phyloP scores from a whole-genome alignment of 92 coral and sea anemone genomes.

The Muricea muricata region DNA sequence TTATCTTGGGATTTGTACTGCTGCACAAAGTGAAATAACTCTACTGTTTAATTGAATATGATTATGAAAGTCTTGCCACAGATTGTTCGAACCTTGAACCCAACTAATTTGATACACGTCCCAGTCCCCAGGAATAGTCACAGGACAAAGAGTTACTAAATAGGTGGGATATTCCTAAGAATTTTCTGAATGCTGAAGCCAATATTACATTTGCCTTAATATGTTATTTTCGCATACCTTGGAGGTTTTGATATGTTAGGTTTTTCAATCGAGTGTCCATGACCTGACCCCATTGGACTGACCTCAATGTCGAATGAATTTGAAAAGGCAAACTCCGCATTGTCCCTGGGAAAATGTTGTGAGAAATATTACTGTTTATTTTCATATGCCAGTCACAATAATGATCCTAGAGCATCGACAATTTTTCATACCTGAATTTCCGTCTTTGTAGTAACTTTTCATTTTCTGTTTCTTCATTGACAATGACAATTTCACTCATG shows the following conservation, averaged over 20 bases:
- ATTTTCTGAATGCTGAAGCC: no score
- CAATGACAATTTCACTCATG: conserved; percentile 97
- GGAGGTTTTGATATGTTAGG: conserved; percentile 47
- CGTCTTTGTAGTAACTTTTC: conserved; percentile 77
- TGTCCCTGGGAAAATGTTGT: conserved; percentile 26
- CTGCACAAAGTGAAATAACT: neutral
- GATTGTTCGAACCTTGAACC: no score
- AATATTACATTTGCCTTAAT: no score
- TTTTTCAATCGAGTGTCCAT: conserved; percentile 59
- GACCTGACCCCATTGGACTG: conserved; percentile 79
- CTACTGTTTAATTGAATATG: no score
- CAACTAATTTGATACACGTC: no score
- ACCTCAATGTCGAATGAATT: conserved; percentile 96
- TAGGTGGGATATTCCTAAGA: no score
- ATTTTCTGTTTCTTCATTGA: conserved; percentile 95
- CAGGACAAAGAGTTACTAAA: no score
- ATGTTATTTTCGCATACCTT: conserved; percentile 47
- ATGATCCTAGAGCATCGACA: neutral
- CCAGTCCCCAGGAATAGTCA: no score
- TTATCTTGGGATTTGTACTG: conserved; percentile 65
- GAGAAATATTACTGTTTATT: neutral
- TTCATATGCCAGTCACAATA: neutral
- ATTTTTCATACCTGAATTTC: conserved; percentile 65
- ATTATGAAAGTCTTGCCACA: no score
- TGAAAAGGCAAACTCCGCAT: conserved; percentile 58